Conservation (phyloP, 2,888 invertebrate genomes). For the Andrena fulva region DNA sequence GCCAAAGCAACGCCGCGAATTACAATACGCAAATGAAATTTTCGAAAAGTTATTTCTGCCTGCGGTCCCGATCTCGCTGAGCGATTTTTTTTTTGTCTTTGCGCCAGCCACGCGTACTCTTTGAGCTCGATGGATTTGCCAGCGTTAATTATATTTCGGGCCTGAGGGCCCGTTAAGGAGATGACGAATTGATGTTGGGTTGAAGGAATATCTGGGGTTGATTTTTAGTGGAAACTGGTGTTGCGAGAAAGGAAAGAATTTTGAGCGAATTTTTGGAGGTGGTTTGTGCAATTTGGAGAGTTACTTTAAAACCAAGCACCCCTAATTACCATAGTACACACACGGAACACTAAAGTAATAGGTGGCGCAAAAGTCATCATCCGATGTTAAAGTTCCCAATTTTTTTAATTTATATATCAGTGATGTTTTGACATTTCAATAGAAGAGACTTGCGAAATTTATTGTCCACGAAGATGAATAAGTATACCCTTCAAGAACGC, state of each 20-base stretch:
- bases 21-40: conserved; percentile 51
- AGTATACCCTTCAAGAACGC: too few relatives aligned
- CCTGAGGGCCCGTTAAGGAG: background rate
- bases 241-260: background rate
- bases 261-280: too few relatives aligned
- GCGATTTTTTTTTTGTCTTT: conserved; percentile 7
- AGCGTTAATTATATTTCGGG: background rate
- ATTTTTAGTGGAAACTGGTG: background rate
- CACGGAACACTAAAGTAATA: too few relatives aligned
- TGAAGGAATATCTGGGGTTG: background rate
- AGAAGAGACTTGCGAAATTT: too few relatives aligned
- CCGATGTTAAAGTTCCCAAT: too few relatives aligned
- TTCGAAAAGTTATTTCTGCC: conserved; percentile 37
- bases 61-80: background rate
- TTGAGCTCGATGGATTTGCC: background rate
- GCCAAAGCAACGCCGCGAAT: conserved; percentile 20
- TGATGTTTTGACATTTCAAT: too few relatives aligned
- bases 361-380: too few relatives aligned
- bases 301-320: too few relatives aligned
- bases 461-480: too few relatives aligned
- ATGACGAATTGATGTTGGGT: background rate
- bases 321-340: too few relatives aligned
- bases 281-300: too few relatives aligned
- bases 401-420: too few relatives aligned
- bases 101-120: background rate